Percentiles rank a stretch among this genome's conserved stretches.
These are phyloP conservation scores for Bembecia ichneumoniformis DNA, from an alignment of 2,888 invertebrate genomes.

Conservation along the genomic window DNA sequence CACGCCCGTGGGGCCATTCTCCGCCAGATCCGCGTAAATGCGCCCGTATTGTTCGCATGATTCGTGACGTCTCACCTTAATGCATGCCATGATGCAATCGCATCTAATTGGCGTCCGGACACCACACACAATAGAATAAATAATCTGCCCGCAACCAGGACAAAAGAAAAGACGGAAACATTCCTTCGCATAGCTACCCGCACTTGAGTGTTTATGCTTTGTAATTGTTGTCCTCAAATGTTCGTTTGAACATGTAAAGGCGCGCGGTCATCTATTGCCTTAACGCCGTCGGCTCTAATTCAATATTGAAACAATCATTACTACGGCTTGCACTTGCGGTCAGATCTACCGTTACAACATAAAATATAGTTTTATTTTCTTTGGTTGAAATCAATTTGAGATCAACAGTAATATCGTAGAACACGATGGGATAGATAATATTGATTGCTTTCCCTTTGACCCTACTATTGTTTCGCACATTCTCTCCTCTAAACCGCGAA, in stretches of 20 bases:
- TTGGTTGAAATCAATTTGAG: conserved; percentile 52
- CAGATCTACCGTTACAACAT: conserved; percentile 50
- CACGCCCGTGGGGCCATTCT: conserved; percentile 11
- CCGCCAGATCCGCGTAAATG: conserved; percentile 13
- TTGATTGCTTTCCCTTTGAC: conserved; percentile 49
- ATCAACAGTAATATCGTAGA: conserved; percentile 44
- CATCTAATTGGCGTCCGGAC: conserved; percentile 23
- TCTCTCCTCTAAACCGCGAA: conserved; percentile 4
- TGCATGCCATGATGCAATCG: conserved; percentile 33
- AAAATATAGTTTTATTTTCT: conserved; percentile 48
- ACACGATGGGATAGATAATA: conserved; percentile 43
- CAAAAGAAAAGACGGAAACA: conserved; percentile 35
- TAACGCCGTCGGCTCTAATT: conserved; percentile 31
- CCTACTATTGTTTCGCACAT: conserved; percentile 50
- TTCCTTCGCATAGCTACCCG: conserved; percentile 23
- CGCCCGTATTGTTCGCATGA: conserved; percentile 19
- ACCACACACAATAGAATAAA: conserved; percentile 29
- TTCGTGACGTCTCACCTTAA: conserved; percentile 22
- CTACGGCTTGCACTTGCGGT: conserved; percentile 33
- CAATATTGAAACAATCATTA: conserved; percentile 52
- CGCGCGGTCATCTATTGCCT: conserved; percentile 30
- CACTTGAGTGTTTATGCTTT: conserved; percentile 28
- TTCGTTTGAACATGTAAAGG: conserved; percentile 17
- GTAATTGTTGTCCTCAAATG: conserved; percentile 20
- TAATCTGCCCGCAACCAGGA: conserved; percentile 30